Evolutionary conservation across 2,113 vertebrate genomes (phyloP).

Genomic region (Pelmatolapia mariae): DNA sequence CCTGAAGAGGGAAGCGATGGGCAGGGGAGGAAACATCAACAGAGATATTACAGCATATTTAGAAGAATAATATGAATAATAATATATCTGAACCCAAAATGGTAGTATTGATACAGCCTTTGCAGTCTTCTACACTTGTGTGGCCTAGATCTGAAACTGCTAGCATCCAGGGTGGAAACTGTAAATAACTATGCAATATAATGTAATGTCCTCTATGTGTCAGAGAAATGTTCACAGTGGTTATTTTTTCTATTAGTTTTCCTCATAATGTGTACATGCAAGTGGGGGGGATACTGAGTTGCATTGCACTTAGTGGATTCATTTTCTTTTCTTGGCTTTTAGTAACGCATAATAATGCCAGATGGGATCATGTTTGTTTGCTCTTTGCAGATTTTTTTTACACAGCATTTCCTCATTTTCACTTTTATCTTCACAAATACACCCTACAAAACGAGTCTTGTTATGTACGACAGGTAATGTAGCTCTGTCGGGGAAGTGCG

Average conservation of each 20-base stretch:
- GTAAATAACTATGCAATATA: not conserved
- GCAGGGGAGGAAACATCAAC: not conserved
- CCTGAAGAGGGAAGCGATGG: conserved; percentile 63
- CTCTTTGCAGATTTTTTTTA: not conserved
- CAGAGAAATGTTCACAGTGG: not conserved
- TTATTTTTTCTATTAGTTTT: not conserved
- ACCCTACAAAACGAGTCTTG: not conserved
- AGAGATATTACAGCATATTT: not conserved
- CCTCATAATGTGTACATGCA: not conserved
- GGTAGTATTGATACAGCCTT: not conserved
- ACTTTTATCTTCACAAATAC: not conserved
- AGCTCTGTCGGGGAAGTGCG: not conserved
- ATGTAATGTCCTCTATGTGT: not conserved
- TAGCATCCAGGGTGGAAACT: not conserved
- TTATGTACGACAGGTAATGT: not conserved
- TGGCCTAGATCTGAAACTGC: not conserved
- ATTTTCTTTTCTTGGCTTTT: not conserved
- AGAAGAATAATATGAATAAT: not conserved
- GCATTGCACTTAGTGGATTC: not conserved
- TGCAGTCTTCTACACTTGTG: not conserved
- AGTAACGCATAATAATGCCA: not conserved
- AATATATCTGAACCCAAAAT: not conserved
- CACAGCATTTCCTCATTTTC: not conserved
- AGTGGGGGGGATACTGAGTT: not conserved
- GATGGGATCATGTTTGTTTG: not conserved